These are phyloP conservation scores for Fundulus diaphanus DNA, from an alignment of 2,797 vertebrate genomes.

Conservation along the genomic window DNA sequence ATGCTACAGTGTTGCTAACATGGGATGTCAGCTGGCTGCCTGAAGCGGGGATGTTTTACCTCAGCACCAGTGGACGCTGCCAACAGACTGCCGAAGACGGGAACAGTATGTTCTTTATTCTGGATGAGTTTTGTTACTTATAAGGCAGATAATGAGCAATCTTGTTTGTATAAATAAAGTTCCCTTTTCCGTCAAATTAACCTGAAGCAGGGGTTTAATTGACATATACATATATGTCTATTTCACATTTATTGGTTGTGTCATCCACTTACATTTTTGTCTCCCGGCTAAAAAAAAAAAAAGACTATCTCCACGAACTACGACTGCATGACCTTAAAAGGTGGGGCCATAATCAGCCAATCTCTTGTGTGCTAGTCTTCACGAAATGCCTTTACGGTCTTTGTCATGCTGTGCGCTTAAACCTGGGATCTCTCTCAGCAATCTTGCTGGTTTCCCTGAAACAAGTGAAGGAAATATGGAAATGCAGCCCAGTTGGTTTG, in stretches of 20 bases:
- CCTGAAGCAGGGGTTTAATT: too few species aligned
- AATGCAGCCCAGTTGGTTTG: background rate
- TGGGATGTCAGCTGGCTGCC: background rate
- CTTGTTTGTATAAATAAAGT: too few species aligned
- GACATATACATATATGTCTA: too few species aligned
- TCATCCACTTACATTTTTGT: too few species aligned
- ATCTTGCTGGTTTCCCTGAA: slow-evolving; percentile 35
- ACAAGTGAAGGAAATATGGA: slow-evolving; percentile 24
- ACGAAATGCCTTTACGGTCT: background rate
- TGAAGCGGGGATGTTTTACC: background rate
- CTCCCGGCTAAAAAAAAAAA: too few species aligned
- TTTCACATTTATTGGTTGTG: too few species aligned
- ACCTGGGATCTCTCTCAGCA: slow-evolving; percentile 1
- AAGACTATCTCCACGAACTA: background rate
- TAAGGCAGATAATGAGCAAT: background rate
- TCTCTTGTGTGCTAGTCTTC: slow-evolving; percentile 26
- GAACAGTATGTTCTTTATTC: background rate
- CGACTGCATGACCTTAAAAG: slow-evolving; percentile 55
- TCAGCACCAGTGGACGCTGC: background rate
- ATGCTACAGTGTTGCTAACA: background rate
- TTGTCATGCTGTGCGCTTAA: slow-evolving; percentile 9
- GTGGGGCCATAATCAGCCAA: slow-evolving; percentile 59
- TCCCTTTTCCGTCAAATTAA: too few species aligned
- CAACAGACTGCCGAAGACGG: background rate
- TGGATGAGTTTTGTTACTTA: background rate